Conservation (phyloP, 1,140 invertebrate genomes). For the Radopholus similis region DNA sequence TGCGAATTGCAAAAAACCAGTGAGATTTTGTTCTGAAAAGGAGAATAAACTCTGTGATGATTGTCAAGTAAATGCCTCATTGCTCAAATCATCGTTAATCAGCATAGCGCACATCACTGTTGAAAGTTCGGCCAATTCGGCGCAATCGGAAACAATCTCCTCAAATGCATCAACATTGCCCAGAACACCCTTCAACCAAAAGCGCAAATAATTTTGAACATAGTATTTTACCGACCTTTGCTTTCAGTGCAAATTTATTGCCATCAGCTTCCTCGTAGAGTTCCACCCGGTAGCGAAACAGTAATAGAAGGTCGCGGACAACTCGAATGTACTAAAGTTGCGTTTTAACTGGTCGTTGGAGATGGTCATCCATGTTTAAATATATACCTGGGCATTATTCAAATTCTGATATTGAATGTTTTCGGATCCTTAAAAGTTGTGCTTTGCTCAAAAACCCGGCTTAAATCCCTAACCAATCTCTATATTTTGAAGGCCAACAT, state of each 20-base stretch:
- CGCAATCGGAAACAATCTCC: conserved; percentile 15
- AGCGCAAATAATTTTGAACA: background rate
- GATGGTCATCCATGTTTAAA: background rate
- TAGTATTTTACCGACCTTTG: conserved; percentile 17
- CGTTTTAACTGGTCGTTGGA: background rate
- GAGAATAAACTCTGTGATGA: background rate
- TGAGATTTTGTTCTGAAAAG: conserved; percentile 20
- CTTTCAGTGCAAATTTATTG: conserved; percentile 17
- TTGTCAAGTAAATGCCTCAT: conserved; percentile 12
- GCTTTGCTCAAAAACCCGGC: background rate
- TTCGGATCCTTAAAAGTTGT: background rate
- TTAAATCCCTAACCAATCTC: conserved; percentile 9
- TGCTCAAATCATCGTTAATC: conserved; percentile 22
- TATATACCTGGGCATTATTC: conserved; percentile 1
- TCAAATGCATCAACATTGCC: conserved; percentile 33
- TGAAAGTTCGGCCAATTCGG: conserved; percentile 19
- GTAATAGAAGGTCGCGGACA: conserved; percentile 16
- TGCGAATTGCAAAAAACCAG: conserved; percentile 28
- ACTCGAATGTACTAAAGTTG: background rate
- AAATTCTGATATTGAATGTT: conserved; percentile 20
- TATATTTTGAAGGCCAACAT: conserved; percentile 21
- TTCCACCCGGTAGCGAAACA: conserved; percentile 27
- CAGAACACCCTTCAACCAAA: conserved; percentile 7
- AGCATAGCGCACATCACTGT: conserved; percentile 25
- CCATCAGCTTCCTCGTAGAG: conserved; percentile 20